These are phyloP conservation scores for Aphelenchoides bicaudatus DNA, from an alignment of 2,888 invertebrate species.

Conservation along the genomic window DNA sequence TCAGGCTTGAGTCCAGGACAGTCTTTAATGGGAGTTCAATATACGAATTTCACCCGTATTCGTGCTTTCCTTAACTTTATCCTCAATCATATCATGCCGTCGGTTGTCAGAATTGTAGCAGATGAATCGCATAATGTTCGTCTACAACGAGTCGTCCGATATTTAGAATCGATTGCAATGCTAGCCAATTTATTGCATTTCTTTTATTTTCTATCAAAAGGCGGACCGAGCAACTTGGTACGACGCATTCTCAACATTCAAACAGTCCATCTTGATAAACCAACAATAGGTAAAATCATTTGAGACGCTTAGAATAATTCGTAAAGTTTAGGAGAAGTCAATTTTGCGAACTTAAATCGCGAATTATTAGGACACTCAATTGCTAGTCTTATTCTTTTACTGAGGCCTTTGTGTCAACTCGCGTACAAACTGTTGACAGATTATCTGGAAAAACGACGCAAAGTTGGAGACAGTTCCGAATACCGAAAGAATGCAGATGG, in stretches of 20 bases:
- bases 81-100: neutral
- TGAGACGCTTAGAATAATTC: neutral
- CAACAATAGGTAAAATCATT: conserved; percentile 11
- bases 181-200: conserved; percentile 2
- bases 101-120: neutral
- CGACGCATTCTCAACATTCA: conserved; percentile 12
- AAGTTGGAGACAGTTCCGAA: neutral
- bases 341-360: conserved; percentile 8
- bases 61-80: conserved; percentile 6
- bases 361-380: conserved; percentile 17
- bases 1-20: conserved; percentile 19
- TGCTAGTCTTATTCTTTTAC: conserved; percentile 13
- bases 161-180: neutral
- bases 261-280: neutral
- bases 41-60: conserved; percentile 16
- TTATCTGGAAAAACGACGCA: neutral
- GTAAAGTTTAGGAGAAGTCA: conserved; percentile 12
- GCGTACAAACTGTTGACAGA: neutral
- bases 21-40: conserved; percentile 6
- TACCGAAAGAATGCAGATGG: conserved; percentile 2
- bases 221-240: conserved; percentile 7
- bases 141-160: neutral
- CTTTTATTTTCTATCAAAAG: conserved; percentile 5
- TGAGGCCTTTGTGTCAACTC: conserved; percentile 8
- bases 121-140: neutral